These are phyloP conservation scores for Chromoteleia sp. DNA, from an alignment of 2,888 invertebrate genomes.

Conservation along the genomic window DNA sequence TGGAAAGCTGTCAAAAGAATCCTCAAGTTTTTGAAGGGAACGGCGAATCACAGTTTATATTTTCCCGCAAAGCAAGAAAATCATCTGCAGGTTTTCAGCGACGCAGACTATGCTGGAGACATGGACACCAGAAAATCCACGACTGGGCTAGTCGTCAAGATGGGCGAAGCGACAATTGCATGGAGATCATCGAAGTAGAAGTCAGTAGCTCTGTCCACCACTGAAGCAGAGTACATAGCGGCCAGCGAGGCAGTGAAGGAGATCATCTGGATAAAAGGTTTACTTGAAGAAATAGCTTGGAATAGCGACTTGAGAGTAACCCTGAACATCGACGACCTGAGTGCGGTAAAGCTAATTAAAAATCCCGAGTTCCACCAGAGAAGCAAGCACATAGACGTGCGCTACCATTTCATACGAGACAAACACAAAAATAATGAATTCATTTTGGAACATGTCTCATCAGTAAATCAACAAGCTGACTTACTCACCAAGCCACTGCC, in stretches of 20 bases:
- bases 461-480: neutral
- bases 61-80: slow-evolving; percentile 10
- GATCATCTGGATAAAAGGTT: neutral
- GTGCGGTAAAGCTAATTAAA: slow-evolving; percentile 53
- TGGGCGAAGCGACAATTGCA: neutral
- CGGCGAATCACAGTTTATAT: slow-evolving; percentile 44
- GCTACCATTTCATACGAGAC: slow-evolving; percentile 50
- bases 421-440: neutral
- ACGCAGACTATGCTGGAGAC: slow-evolving; percentile 17
- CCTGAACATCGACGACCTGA: slow-evolving; percentile 33
- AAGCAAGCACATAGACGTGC: slow-evolving; percentile 52
- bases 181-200: slow-evolving; percentile 2
- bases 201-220: slow-evolving; percentile 1
- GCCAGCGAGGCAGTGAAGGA: slow-evolving; percentile 9
- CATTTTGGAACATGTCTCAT: neutral
- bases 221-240: slow-evolving; percentile 11
- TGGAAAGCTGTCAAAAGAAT: slow-evolving; percentile 66
- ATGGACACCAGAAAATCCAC: neutral
- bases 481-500: neutral
- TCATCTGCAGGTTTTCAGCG: slow-evolving; percentile 6
- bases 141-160: neutral
- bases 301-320: neutral
- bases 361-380: slow-evolving; percentile 58
- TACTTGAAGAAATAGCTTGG: neutral
- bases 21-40: slow-evolving; percentile 66